Percentiles rank a stretch among this genome's conserved stretches.
Evolutionary conservation across 2,797 vertebrate species (phyloP).

Genomic region (Forpus xanthops): DNA sequence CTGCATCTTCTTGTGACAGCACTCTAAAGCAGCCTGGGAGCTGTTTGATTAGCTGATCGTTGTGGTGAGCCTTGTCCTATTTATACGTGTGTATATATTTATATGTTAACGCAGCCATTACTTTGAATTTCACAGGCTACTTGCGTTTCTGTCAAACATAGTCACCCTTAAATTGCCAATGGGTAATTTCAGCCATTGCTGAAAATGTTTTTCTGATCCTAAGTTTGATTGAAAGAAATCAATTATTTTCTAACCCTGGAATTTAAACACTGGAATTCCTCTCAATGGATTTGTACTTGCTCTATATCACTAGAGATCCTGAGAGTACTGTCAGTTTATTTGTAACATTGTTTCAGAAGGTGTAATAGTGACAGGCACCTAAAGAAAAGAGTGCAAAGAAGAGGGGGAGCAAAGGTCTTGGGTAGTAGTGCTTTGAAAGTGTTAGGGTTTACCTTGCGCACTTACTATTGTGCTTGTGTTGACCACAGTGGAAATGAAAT

Average conservation of each 20-base stretch:
- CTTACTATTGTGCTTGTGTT: neutral
- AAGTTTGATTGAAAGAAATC: neutral
- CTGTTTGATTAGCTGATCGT: neutral
- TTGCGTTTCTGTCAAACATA: neutral
- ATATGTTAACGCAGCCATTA: neutral
- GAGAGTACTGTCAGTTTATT: neutral
- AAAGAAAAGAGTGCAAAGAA: neutral
- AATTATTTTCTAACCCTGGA: neutral
- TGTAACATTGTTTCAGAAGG: neutral
- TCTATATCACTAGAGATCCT: neutral
- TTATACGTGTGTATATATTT: neutral
- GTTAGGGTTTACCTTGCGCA: neutral
- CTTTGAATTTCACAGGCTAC: neutral
- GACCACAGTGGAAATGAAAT: neutral
- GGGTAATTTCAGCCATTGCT: neutral
- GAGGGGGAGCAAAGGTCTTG: neutral
- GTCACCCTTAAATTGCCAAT: neutral
- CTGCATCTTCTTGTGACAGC: neutral
- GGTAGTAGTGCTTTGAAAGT: neutral
- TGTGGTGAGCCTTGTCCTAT: neutral
- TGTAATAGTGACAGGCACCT: neutral
- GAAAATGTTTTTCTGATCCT: neutral
- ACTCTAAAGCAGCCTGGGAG: neutral
- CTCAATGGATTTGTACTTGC: neutral
- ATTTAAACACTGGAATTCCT: neutral